These are phyloP conservation scores for Muscicapa comitata DNA, from an alignment of 2,797 vertebrate species.

Conservation along the genomic window DNA sequence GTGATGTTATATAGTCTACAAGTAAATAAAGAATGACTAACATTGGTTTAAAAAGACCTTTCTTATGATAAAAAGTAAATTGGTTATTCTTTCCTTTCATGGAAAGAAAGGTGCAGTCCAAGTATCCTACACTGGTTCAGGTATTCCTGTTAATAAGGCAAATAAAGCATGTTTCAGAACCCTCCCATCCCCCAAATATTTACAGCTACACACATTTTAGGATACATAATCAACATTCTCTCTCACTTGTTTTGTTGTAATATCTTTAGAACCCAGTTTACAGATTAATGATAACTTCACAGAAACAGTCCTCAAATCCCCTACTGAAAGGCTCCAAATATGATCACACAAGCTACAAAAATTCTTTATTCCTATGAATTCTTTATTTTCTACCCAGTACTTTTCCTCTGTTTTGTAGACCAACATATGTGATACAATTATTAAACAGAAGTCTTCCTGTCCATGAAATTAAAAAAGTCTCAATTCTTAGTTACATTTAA, in stretches of 20 bases:
- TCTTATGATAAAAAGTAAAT: not conserved
- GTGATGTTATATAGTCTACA: not conserved
- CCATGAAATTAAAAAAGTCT: not conserved
- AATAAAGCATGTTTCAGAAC: not conserved
- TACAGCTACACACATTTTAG: not conserved
- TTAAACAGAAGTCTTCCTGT: not conserved
- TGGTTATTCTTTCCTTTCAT: not conserved
- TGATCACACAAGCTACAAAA: not conserved
- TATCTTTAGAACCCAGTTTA: not conserved
- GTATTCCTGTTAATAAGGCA: not conserved
- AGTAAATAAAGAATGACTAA: not conserved
- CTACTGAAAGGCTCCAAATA: not conserved
- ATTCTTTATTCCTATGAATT: not conserved
- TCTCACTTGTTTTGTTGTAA: not conserved
- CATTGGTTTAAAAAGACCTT: not conserved
- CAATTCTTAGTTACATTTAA: not conserved
- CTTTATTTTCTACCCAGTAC: not conserved
- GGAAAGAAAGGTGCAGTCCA: not conserved
- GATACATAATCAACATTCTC: not conserved
- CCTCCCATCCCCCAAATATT: not conserved
- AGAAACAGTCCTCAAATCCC: not conserved
- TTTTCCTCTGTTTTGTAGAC: not conserved
- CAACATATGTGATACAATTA: not conserved
- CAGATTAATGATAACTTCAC: not conserved
- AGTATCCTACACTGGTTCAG: not conserved